These are phyloP conservation scores for Prosapia bicincta DNA, from an alignment of 2,888 invertebrate genomes.

Conservation along the genomic window DNA sequence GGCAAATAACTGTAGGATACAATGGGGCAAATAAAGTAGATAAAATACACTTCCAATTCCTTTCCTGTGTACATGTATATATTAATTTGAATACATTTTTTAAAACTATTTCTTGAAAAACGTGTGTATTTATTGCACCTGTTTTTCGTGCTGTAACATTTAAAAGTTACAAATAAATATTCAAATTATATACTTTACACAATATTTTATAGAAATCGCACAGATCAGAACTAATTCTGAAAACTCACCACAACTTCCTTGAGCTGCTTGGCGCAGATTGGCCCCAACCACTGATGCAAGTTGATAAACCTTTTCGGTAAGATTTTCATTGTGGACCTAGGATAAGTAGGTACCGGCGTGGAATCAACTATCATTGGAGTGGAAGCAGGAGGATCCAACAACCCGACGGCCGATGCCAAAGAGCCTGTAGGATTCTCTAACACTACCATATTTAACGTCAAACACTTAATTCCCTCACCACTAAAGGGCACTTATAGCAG, in stretches of 20 bases:
- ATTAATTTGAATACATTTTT: too few species aligned
- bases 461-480: neutral
- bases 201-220: too few species aligned
- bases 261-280: conserved; percentile 51
- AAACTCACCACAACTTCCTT: conserved; percentile 49
- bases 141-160: too few species aligned
- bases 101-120: too few species aligned
- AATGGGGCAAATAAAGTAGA: too few species aligned
- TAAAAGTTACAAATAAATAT: too few species aligned
- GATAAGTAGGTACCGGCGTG: conserved; percentile 42
- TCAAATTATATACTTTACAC: too few species aligned
- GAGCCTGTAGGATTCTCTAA: conserved; percentile 52
- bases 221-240: too few species aligned
- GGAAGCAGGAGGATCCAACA: conserved; percentile 60
- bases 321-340: conserved; percentile 68
- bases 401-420: conserved; percentile 54
- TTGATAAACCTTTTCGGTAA: conserved; percentile 87
- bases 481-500: neutral
- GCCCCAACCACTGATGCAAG: conserved; percentile 87
- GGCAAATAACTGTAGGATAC: too few species aligned
- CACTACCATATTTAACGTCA: conserved; percentile 57
- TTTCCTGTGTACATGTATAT: too few species aligned
- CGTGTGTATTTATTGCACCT: too few species aligned
- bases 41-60: too few species aligned
- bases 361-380: conserved; percentile 35